phyloP scores from a whole-genome alignment of 37 sponge, comb jelly and placozoan genomes.

The Hexactinellida sp. region DNA sequence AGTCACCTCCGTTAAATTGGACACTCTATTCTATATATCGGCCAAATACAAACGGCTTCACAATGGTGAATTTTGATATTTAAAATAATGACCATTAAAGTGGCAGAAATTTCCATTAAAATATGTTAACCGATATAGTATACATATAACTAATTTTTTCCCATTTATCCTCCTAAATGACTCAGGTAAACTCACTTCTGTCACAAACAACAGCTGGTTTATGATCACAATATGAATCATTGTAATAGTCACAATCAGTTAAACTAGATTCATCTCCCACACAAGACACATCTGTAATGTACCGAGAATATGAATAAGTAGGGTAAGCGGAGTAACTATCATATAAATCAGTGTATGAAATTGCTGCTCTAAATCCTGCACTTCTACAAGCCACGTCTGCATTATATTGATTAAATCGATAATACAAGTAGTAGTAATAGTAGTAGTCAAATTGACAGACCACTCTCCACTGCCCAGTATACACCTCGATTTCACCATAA shows the following conservation, averaged over 20 bases:
- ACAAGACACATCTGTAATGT: not conserved
- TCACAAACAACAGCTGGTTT: not conserved
- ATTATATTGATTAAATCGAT: not conserved
- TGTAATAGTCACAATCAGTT: not conserved
- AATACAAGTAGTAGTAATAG: not conserved
- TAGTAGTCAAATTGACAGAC: not conserved
- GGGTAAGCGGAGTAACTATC: not conserved
- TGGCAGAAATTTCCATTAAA: too few relatives aligned
- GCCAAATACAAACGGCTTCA: too few relatives aligned
- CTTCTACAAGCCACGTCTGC: not conserved
- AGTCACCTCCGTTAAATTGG: too few relatives aligned
- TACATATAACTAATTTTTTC: too few relatives aligned
- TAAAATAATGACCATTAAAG: too few relatives aligned
- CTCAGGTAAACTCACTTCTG: not conserved
- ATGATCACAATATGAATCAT: not conserved
- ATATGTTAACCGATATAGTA: too few relatives aligned
- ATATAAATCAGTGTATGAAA: not conserved
- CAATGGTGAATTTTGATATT: too few relatives aligned
- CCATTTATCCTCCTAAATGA: too few relatives aligned
- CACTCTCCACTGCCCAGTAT: not conserved
- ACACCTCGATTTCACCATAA: not conserved
- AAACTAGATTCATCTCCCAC: not conserved
- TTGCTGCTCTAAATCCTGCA: not conserved
- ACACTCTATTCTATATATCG: too few relatives aligned
- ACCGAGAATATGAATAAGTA: not conserved